phyloP scores from a whole-genome alignment of 2,888 invertebrate genomes.

The Morpho deidamia region DNA sequence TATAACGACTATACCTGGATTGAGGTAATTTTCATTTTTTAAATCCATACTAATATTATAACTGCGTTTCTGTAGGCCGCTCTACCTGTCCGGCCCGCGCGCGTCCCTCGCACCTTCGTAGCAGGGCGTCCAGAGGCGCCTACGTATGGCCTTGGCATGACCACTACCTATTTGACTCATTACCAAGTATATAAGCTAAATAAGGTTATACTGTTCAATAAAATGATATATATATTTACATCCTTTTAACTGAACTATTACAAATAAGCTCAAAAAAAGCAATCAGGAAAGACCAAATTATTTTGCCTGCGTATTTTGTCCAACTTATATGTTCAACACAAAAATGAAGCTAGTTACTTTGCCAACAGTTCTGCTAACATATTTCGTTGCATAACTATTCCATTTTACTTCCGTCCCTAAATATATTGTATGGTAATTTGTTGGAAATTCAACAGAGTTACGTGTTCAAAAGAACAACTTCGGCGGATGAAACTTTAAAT shows the following conservation, averaged over 20 bases:
- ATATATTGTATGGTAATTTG: constrained; percentile 8
- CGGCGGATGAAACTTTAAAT: constrained; percentile 43
- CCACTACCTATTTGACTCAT: no score
- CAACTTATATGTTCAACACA: no score
- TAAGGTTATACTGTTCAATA: no score
- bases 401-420: neutral
- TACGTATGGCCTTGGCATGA: no score
- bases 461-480: constrained; percentile 8
- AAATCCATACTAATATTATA: neutral
- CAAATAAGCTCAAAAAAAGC: no score
- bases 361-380: neutral
- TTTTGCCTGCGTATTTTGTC: no score
- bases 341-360: neutral
- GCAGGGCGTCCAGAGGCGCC: no score
- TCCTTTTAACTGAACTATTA: no score
- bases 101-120: no score
- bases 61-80: neutral
- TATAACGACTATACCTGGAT: constrained; percentile 66
- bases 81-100: neutral
- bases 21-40: constrained; percentile 41
- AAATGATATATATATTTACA: no score
- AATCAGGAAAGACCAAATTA: no score
- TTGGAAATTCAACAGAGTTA: neutral
- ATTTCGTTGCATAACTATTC: neutral
- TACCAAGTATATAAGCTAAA: no score